Conservation (phyloP, 2,797 vertebrate genomes). For the Brachyrhaphis roseni region DNA sequence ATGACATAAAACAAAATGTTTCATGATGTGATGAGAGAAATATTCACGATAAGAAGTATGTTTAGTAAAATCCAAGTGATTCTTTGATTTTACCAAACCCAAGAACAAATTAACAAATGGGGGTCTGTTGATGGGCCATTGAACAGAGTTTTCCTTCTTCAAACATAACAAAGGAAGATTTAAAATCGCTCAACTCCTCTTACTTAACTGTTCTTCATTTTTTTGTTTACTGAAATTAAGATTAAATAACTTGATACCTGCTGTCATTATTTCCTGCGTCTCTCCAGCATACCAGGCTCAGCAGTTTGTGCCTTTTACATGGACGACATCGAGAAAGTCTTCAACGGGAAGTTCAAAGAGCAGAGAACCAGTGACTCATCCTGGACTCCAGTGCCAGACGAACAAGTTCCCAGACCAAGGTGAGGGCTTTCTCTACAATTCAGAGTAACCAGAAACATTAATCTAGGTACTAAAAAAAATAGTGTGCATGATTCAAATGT, state of each 20-base stretch:
- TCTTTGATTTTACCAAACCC: not conserved
- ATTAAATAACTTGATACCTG: not conserved
- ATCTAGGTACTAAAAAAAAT: too few species aligned
- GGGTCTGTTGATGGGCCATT: not conserved
- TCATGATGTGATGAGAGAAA: not conserved
- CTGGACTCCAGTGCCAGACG: slow-evolving; percentile 92
- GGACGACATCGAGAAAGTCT: slow-evolving; percentile 94
- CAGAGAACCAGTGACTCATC: slow-evolving; percentile 91
- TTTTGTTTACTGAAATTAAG: not conserved
- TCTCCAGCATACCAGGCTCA: slow-evolving; percentile 90
- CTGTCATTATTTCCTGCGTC: not conserved
- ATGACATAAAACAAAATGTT: not conserved
- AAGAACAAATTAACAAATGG: not conserved
- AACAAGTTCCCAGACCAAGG: slow-evolving; percentile 93
- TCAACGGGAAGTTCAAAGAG: slow-evolving; percentile 93
- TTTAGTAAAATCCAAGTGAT: not conserved
- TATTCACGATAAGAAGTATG: not conserved
- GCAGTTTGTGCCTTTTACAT: slow-evolving; percentile 95
- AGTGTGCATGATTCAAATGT: not conserved
- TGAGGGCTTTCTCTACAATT: slow-evolving; percentile 45
- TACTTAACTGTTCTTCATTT: not conserved
- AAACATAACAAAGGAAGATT: not conserved
- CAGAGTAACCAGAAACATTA: not conserved
- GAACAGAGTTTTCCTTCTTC: not conserved
- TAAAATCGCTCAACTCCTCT: not conserved